Evolutionary conservation across 1,140 invertebrate genomes (phyloP).

Genomic region (Acyrthosiphon pisum): DNA sequence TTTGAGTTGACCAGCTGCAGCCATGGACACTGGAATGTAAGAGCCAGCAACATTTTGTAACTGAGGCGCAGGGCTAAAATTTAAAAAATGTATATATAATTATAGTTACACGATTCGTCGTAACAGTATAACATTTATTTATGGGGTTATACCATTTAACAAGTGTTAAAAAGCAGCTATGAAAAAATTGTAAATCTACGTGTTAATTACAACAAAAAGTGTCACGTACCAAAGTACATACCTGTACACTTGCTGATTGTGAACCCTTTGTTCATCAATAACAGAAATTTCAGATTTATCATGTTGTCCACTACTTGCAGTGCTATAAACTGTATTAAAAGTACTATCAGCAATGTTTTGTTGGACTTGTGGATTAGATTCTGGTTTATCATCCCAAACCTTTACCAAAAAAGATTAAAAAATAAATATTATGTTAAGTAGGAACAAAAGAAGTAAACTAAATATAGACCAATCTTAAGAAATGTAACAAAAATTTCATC

Average conservation of each 20-base stretch:
- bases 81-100: not conserved
- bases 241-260: constrained; percentile 56
- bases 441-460: not conserved
- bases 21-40: constrained; percentile 53
- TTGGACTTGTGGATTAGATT: constrained; percentile 46
- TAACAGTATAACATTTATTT: not conserved
- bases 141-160: not conserved
- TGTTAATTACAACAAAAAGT: constrained; percentile 55
- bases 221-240: constrained; percentile 57
- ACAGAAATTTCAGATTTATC: constrained; percentile 55
- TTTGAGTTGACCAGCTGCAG: constrained; percentile 49
- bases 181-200: constrained; percentile 33
- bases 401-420: not conserved
- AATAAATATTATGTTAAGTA: not conserved
- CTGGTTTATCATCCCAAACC: constrained; percentile 54
- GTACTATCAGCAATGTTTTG: constrained; percentile 49
- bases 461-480: not conserved
- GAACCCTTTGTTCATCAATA: constrained; percentile 55
- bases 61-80: constrained; percentile 50
- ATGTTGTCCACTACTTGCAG: constrained; percentile 36
- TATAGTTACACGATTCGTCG: not conserved
- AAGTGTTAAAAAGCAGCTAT: constrained; percentile 20
- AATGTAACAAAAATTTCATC: not conserved
- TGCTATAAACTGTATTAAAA: constrained; percentile 53
- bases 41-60: constrained; percentile 52